Conservation (phyloP, 2,888 invertebrate genomes). For the Abrostola triplasia region DNA sequence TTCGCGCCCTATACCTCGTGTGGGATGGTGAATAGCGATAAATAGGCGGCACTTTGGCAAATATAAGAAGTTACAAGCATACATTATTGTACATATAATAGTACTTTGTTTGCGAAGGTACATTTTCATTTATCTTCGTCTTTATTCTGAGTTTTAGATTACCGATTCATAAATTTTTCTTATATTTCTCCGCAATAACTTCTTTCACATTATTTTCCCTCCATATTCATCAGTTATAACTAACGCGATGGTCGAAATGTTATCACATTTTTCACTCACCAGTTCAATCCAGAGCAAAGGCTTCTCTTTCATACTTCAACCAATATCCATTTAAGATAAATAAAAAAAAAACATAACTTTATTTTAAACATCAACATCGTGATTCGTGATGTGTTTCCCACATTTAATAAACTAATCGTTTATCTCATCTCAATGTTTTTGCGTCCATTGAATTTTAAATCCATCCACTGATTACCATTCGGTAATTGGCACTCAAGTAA, state of each 20-base stretch:
- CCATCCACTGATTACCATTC: conserved; percentile 3
- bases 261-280: too few species aligned
- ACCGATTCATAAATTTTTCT: too few species aligned
- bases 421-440: conserved; percentile 8
- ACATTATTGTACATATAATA: background rate
- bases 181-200: too few species aligned
- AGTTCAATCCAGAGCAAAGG: too few species aligned
- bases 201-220: too few species aligned
- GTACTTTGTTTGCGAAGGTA: background rate
- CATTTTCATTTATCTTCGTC: background rate
- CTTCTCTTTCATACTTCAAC: too few species aligned
- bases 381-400: background rate
- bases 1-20: conserved; percentile 48
- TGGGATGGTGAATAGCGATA: conserved; percentile 58
- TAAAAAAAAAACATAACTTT: background rate
- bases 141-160: too few species aligned
- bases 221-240: too few species aligned
- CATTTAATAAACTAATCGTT: background rate
- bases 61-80: background rate
- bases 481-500: conserved; percentile 3
- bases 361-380: background rate
- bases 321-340: too few species aligned
- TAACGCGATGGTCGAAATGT: too few species aligned
- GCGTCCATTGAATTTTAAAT: background rate
- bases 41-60: conserved; percentile 43